These are phyloP conservation scores for Zaprionus taronus DNA, from an alignment of 1,140 invertebrate species.

Conservation along the genomic window DNA sequence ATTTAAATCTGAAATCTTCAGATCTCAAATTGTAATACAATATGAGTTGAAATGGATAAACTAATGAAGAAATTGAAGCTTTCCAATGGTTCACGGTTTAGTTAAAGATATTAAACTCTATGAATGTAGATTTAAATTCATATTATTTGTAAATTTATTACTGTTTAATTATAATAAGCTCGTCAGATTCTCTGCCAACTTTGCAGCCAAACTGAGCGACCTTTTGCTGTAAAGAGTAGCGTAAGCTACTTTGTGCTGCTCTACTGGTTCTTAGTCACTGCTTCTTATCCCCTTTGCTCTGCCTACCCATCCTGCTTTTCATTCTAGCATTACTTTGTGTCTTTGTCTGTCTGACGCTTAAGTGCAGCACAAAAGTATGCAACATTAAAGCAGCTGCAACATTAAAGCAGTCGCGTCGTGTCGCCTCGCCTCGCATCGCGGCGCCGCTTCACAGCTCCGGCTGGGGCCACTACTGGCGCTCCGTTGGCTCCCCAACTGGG, in stretches of 20 bases:
- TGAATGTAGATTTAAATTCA: neutral
- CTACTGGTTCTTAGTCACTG: neutral
- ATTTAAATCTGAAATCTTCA: neutral
- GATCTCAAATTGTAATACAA: neutral
- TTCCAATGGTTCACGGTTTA: too few relatives aligned
- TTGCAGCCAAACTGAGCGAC: neutral
- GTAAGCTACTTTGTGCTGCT: slow-evolving; percentile 7
- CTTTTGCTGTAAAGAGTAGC: neutral
- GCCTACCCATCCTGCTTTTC: neutral
- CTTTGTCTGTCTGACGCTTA: slow-evolving; percentile 24
- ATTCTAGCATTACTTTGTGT: slow-evolving; percentile 2
- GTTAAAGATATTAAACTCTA: too few relatives aligned
- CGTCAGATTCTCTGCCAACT: neutral
- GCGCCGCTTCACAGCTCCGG: too few relatives aligned
- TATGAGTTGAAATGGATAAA: neutral
- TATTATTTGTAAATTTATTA: neutral
- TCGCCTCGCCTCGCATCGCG: too few relatives aligned
- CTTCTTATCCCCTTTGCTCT: neutral
- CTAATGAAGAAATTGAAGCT: neutral
- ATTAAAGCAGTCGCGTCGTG: too few relatives aligned
- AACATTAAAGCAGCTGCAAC: slow-evolving; percentile 19
- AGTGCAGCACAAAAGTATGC: slow-evolving; percentile 48
- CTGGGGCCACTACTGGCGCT: neutral
- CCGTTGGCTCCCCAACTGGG: neutral
- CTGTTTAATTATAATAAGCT: neutral